phyloP scores from a whole-genome alignment of 2,113 vertebrate species.

The Origma solitaria region DNA sequence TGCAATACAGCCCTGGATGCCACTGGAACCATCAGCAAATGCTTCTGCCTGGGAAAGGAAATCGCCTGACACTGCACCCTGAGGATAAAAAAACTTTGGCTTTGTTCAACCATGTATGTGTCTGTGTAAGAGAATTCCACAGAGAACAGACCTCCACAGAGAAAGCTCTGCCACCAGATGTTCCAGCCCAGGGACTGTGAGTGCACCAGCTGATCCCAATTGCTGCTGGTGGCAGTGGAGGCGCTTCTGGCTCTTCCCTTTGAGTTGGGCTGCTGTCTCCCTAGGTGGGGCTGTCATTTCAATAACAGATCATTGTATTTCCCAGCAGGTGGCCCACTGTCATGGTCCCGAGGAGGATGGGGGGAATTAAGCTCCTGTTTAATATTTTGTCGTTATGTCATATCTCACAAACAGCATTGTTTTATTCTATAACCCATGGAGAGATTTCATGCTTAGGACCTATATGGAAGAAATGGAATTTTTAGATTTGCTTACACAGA shows the following conservation, averaged over 20 bases:
- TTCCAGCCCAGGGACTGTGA: constrained; percentile 46
- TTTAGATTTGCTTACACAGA: constrained; percentile 7
- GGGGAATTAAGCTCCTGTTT: constrained; percentile 45
- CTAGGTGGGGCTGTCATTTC: constrained; percentile 59
- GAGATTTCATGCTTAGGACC: background rate
- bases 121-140: constrained; percentile 40
- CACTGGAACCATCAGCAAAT: constrained; percentile 8
- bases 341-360: background rate
- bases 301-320: constrained; percentile 50
- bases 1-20: background rate
- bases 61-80: constrained; percentile 25
- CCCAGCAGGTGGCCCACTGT: constrained; percentile 20
- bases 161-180: constrained; percentile 65
- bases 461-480: constrained; percentile 16
- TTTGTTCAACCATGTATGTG: constrained; percentile 38
- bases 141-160: constrained; percentile 48
- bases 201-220: constrained; percentile 63
- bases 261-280: constrained; percentile 47
- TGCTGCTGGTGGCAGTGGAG: constrained; percentile 11
- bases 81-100: constrained; percentile 50
- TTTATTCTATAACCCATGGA: background rate
- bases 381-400: constrained; percentile 32
- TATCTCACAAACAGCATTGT: constrained; percentile 22
- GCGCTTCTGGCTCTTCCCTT: background rate
- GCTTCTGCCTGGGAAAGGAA: constrained; percentile 58